Percentiles rank a stretch among this genome's conserved stretches.
phyloP scores from a whole-genome alignment of 2,113 vertebrate species.

The Ammodytes dubius region DNA sequence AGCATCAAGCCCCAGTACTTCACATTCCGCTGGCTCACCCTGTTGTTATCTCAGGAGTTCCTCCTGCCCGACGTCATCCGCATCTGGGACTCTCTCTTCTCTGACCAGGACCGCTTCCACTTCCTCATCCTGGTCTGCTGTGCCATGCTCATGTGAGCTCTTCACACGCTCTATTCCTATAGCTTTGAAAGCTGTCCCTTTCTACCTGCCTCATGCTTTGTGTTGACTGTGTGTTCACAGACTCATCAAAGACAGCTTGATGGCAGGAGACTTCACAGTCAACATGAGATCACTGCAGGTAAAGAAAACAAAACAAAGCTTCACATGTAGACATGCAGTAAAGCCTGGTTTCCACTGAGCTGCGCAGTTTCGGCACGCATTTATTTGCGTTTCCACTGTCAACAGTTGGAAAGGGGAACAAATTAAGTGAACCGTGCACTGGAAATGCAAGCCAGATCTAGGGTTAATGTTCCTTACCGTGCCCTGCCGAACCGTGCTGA shows the following conservation, averaged over 20 bases:
- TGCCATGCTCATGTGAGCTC: conserved; percentile 94
- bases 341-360: no score
- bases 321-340: background rate
- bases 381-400: no score
- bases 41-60: conserved; percentile 98
- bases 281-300: conserved; percentile 99
- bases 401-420: no score
- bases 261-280: conserved; percentile 95
- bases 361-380: no score
- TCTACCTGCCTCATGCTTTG: background rate
- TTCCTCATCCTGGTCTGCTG: conserved; percentile 97
- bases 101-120: conserved; percentile 92
- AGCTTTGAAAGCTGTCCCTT: background rate
- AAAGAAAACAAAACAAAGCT: conserved; percentile 18
- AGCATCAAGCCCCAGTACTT: conserved; percentile 99
- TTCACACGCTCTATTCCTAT: background rate
- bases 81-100: conserved; percentile 98
- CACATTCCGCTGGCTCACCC: conserved; percentile 97
- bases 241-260: conserved; percentile 92
- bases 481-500: no score
- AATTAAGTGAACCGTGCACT: no score
- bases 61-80: conserved; percentile 97
- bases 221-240: conserved; percentile 74
- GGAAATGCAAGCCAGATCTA: no score
- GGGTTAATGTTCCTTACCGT: no score